Conservation (phyloP, 2,113 vertebrate genomes). For the Felis chaus region DNA sequence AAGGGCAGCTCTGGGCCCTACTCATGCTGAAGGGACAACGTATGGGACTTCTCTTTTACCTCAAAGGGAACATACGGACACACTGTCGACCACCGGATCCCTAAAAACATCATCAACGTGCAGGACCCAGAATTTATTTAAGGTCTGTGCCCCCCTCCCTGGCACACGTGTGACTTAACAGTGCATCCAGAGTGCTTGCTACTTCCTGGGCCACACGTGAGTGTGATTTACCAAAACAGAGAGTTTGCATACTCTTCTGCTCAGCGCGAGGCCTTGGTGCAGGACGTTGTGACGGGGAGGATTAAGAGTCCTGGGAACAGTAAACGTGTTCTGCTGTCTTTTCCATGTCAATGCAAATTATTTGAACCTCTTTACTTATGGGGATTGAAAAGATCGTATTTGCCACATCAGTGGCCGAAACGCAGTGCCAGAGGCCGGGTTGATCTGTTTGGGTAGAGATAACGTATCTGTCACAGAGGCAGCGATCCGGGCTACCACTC, state of each 20-base stretch:
- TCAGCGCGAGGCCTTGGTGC: background rate
- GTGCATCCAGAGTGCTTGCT: background rate
- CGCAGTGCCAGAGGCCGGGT: background rate
- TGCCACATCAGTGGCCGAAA: background rate
- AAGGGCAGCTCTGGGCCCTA: background rate
- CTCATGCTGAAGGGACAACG: background rate
- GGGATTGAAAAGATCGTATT: background rate
- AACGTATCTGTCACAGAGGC: background rate
- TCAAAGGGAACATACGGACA: background rate
- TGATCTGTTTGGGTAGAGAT: background rate
- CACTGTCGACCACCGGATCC: background rate
- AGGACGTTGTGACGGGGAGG: background rate
- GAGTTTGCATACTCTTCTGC: background rate
- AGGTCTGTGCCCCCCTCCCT: background rate
- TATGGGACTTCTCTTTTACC: background rate
- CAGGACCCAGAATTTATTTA: background rate
- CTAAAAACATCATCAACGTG: background rate
- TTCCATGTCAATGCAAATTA: background rate
- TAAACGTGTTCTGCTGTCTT: background rate
- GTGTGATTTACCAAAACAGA: background rate
- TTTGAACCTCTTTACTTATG: background rate
- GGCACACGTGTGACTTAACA: background rate
- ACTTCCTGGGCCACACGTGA: background rate
- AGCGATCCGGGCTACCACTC: background rate
- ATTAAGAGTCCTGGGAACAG: background rate